Conservation (phyloP, 1,140 invertebrate species). For the Drosophila oshimai region DNA sequence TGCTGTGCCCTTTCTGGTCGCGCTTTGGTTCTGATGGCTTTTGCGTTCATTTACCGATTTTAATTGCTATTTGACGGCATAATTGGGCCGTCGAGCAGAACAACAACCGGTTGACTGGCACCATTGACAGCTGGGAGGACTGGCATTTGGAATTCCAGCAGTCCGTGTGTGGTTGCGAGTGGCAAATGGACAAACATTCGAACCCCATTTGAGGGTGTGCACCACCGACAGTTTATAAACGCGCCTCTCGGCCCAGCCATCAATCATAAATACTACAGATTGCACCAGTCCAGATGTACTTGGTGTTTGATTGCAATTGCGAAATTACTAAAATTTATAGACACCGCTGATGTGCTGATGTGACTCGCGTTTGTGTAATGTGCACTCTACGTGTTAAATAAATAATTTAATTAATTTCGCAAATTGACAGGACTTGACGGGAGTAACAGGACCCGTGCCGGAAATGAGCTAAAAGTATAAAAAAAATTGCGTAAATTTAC, state of each 20-base stretch:
- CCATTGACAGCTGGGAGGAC: background rate
- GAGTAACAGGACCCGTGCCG: slow-evolving; percentile 17
- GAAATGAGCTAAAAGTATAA: slow-evolving; percentile 21
- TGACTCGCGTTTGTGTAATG: background rate
- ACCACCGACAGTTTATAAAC: slow-evolving; percentile 62
- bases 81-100: slow-evolving; percentile 45
- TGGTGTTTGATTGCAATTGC: slow-evolving; percentile 13
- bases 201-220: slow-evolving; percentile 30
- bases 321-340: slow-evolving; percentile 46
- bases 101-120: slow-evolving; percentile 16
- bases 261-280: slow-evolving; percentile 48
- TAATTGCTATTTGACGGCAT: slow-evolving; percentile 38
- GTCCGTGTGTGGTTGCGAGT: slow-evolving; percentile 25
- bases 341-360: background rate
- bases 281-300: slow-evolving; percentile 18
- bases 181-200: slow-evolving; percentile 65
- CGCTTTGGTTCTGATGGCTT: background rate
- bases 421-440: slow-evolving; percentile 66
- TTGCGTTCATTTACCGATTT: slow-evolving; percentile 21
- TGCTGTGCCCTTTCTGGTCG: slow-evolving; percentile 1
- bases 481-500: slow-evolving; percentile 13
- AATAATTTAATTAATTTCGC: slow-evolving; percentile 77
- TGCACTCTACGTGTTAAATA: slow-evolving; percentile 56
- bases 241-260: slow-evolving; percentile 42
- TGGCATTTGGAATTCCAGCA: slow-evolving; percentile 20